A percentile compares a stretch with the other conserved stretches of the same genome.
Conservation (phyloP, 2,888 invertebrate species). For the Drosophila dives region DNA sequence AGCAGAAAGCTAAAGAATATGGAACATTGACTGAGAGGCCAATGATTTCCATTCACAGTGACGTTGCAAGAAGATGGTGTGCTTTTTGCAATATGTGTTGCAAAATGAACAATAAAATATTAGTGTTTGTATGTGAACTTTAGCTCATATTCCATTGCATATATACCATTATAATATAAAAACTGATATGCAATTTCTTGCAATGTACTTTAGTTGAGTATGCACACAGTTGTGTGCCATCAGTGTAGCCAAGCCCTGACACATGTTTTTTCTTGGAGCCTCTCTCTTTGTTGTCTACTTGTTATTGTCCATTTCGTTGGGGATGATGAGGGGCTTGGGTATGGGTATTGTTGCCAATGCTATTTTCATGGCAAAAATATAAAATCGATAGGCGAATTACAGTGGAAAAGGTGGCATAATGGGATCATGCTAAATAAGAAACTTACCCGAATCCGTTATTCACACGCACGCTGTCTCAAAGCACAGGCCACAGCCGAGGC, state of each 20-base stretch:
- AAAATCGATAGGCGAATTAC: constrained; percentile 60
- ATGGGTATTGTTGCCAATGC: constrained; percentile 38
- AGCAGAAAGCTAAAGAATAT: constrained; percentile 32
- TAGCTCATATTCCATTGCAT: not conserved
- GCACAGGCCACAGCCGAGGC: not conserved
- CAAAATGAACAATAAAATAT: not conserved
- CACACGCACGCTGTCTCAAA: constrained; percentile 6
- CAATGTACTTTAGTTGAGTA: not conserved
- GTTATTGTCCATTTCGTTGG: constrained; percentile 30
- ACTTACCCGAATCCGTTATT: constrained; percentile 39
- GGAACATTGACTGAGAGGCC: constrained; percentile 36
- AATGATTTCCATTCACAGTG: constrained; percentile 32
- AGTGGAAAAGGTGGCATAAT: not conserved
- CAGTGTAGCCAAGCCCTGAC: constrained; percentile 47
- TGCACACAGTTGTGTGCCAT: constrained; percentile 1
- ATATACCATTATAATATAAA: not conserved
- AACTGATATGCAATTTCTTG: not conserved
- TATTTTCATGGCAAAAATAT: constrained; percentile 34
- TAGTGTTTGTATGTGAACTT: not conserved
- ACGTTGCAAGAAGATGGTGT: not conserved
- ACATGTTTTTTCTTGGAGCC: constrained; percentile 47
- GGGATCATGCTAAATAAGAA: not conserved
- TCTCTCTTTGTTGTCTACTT: constrained; percentile 65
- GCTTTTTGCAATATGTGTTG: not conserved
- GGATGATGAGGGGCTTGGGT: not conserved